Evolutionary conservation across 2,888 invertebrate species (phyloP).

Genomic region (Oligia strigilis): DNA sequence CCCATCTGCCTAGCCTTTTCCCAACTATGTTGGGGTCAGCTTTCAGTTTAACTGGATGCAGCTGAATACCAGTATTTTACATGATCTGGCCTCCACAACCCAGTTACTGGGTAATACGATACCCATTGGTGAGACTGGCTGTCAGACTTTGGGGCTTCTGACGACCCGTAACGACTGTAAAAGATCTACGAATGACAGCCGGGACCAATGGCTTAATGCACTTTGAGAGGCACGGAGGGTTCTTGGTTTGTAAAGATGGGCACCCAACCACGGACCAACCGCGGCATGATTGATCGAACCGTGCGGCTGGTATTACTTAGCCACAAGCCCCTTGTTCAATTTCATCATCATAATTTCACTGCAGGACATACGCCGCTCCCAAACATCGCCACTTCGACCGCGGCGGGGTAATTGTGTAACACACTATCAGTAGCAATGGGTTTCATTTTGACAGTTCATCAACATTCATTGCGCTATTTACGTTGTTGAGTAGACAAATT

Average conservation of each 20-base stretch:
- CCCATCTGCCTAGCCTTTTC: not conserved
- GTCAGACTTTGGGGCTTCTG: not conserved
- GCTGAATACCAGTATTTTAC: not conserved
- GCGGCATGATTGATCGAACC: too few species aligned
- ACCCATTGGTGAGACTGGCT: not conserved
- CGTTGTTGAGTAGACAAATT: not conserved
- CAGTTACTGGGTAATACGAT: not conserved
- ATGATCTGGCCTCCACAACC: not conserved
- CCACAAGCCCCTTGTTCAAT: not conserved
- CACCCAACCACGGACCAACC: not conserved
- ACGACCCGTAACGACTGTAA: not conserved
- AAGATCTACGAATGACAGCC: not conserved
- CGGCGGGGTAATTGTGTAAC: too few species aligned
- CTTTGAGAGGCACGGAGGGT: not conserved
- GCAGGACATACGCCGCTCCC: fast-evolving
- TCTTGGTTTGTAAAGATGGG: not conserved
- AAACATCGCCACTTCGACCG: not conserved
- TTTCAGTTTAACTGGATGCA: not conserved
- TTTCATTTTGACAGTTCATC: not conserved
- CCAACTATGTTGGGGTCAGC: not conserved
- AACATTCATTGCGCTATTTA: not conserved
- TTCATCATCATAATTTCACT: not conserved
- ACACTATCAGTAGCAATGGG: not conserved
- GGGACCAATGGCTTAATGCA: not conserved
- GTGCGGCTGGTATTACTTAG: not conserved